Evolutionary conservation across 2,797 vertebrate species (phyloP), one percentile per base, ranked within the genome.

Genomic region (Pangasius mekongensis): DNA sequence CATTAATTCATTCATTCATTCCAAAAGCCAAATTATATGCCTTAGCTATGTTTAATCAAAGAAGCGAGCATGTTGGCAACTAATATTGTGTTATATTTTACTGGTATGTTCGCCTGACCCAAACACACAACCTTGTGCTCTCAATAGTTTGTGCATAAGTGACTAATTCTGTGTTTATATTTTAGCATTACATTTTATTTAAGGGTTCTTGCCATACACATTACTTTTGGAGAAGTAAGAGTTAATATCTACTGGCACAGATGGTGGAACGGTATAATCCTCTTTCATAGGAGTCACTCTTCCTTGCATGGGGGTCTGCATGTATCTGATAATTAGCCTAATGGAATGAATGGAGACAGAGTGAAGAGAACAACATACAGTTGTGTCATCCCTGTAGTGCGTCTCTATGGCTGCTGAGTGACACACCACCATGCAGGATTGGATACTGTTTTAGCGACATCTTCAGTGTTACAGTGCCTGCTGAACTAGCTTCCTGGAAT

Each of bases 211-310:
- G 36, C n/a, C n/a, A 66, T 84, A 11, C 56, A 81, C 24, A 30
- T 52, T 64, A 52, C 27, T 52, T 87, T 74, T 67, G 69, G 90
- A 74, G 54, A 86, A 27, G 66, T 85, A 88, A 91, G 86, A 89
- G 90, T 90, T 93, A 90, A 92, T 84, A 87, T 89, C 73, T 6
- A 67, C 81, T 86, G 87, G 83, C 88, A 88, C 92, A 93, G 92
- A 92, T 92, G 92, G 92, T 78, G 83, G 80, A 89, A 84, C 80
- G 87, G 88, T 74, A 78, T 92, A 93, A 93, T 93, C 92, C 91
- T 93, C 92, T 93, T 93, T 93, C 27, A 90, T 85, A 84, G 89
- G 88, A 90, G 83, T 89, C 89, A 87, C 89, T 90, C 92, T 87
- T 87, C 87, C 80, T 77, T 80, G 47, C 88, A 89, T 89, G 88